phyloP scores from a whole-genome alignment of 2,888 invertebrate species.

The Calameuta filiformis region DNA sequence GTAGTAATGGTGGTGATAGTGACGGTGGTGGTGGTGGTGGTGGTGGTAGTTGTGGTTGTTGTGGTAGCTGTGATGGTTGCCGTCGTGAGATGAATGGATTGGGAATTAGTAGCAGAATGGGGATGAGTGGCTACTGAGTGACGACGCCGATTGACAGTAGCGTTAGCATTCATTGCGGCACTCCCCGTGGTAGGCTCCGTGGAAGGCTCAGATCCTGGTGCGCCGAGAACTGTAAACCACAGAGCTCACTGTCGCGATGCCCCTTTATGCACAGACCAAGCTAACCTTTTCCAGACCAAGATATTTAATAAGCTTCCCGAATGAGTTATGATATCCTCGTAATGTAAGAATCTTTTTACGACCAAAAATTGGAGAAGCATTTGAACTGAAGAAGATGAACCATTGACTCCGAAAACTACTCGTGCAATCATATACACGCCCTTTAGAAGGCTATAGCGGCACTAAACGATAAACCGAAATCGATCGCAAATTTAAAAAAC shows the following conservation, averaged over 20 bases:
- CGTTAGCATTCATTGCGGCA: conserved; percentile 56
- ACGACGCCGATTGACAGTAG: conserved; percentile 60
- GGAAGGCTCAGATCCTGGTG: conserved; percentile 55
- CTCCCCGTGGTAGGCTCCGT: conserved; percentile 48
- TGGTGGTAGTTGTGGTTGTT: conserved; percentile 30
- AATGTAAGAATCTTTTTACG: neutral
- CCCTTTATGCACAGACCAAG: neutral
- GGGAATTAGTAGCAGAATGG: conserved; percentile 62
- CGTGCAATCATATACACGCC: neutral
- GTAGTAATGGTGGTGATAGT: conserved; percentile 43
- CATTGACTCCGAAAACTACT: neutral
- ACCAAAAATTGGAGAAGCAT: neutral
- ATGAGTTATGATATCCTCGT: neutral
- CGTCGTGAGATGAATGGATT: conserved; percentile 58
- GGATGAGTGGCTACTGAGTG: conserved; percentile 65
- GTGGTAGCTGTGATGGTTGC: conserved; percentile 40
- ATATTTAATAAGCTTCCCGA: neutral
- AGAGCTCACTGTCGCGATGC: conserved; percentile 32
- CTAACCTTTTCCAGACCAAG: neutral
- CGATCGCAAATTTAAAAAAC: neutral
- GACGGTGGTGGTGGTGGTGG: conserved; percentile 40
- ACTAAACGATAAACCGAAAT: neutral
- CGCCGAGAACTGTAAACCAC: conserved; percentile 63
- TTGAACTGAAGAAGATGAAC: neutral
- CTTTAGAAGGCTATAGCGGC: neutral